Evolutionary conservation across 2,113 vertebrate species (phyloP).

Genomic region (Channa argus): DNA sequence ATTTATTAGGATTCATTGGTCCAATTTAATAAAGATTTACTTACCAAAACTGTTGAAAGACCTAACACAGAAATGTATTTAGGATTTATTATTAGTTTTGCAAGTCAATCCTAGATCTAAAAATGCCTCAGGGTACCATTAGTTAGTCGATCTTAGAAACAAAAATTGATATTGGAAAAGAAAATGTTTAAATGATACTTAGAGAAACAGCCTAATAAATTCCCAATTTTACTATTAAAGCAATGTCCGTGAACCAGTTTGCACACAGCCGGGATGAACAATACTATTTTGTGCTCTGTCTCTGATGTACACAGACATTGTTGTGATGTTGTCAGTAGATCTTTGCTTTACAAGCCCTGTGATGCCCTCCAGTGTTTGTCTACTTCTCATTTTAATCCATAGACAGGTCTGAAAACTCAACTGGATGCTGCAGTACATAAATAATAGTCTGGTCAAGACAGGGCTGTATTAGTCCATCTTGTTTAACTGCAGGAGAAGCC

Average conservation of each 20-base stretch:
- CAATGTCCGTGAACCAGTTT: neutral
- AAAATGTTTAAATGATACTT: too few relatives aligned
- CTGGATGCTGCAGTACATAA: neutral
- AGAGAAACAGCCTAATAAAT: neutral
- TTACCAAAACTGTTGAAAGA: too few relatives aligned
- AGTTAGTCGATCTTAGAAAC: too few relatives aligned
- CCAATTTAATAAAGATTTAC: too few relatives aligned
- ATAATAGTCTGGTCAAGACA: neutral
- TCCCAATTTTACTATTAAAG: constrained; percentile 9
- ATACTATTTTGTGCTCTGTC: neutral
- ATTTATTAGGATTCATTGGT: too few relatives aligned
- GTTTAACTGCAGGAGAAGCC: constrained; percentile 18
- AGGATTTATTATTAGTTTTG: too few relatives aligned
- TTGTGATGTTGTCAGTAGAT: neutral
- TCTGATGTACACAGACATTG: neutral
- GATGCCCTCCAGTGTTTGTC: constrained; percentile 1
- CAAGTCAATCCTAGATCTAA: too few relatives aligned
- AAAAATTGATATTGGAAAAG: too few relatives aligned
- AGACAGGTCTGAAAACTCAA: constrained; percentile 1
- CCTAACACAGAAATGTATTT: too few relatives aligned
- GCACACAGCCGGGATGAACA: constrained; percentile 7
- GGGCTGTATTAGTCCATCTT: neutral
- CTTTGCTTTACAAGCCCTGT: constrained; percentile 12
- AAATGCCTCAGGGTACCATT: too few relatives aligned
- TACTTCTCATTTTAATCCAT: constrained; percentile 13